A percentile compares a stretch with the other conserved stretches of the same genome.
Evolutionary conservation across 1,140 invertebrate genomes (phyloP).

Genomic region (Trialeurodes vaporariorum): DNA sequence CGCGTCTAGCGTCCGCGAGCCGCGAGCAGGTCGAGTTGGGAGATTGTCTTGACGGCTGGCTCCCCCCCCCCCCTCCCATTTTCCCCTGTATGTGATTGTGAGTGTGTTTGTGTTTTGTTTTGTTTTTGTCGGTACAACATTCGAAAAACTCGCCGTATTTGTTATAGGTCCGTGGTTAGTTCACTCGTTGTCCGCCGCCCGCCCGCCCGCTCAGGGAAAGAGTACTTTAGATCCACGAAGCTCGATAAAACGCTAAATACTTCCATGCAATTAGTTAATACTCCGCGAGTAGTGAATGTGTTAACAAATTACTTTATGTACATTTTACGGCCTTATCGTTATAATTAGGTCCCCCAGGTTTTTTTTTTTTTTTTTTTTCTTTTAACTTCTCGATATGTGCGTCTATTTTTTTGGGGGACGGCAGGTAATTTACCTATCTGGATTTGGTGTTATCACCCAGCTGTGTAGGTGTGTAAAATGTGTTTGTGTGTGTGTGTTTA

Average conservation of each 20-base stretch:
- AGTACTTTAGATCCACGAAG: neutral
- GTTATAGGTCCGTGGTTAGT: too few relatives aligned
- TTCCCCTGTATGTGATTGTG: neutral
- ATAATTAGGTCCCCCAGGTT: neutral
- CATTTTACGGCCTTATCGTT: neutral
- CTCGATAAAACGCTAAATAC: neutral
- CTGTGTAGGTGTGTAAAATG: too few relatives aligned
- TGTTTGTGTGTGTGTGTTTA: neutral
- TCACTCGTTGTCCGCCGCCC: too few relatives aligned
- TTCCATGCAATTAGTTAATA: slow-evolving; percentile 1
- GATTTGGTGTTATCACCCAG: too few relatives aligned
- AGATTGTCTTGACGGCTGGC: neutral
- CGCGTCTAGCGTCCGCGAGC: too few relatives aligned
- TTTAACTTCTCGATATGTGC: too few relatives aligned
- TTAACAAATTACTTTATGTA: slow-evolving; percentile 1
- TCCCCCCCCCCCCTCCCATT: neutral
- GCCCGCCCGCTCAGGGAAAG: neutral
- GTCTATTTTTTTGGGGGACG: too few relatives aligned
- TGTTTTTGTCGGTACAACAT: too few relatives aligned
- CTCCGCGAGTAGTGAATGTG: neutral
- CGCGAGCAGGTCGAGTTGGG: too few relatives aligned
- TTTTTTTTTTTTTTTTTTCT: too few relatives aligned
- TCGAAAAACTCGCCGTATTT: too few relatives aligned
- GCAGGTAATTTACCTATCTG: too few relatives aligned
- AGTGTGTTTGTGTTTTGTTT: neutral